Percentiles rank a stretch among this genome's conserved stretches.
These are phyloP conservation scores for Anaspis maculata DNA, from an alignment of 2,888 invertebrate genomes.

Conservation along the genomic window DNA sequence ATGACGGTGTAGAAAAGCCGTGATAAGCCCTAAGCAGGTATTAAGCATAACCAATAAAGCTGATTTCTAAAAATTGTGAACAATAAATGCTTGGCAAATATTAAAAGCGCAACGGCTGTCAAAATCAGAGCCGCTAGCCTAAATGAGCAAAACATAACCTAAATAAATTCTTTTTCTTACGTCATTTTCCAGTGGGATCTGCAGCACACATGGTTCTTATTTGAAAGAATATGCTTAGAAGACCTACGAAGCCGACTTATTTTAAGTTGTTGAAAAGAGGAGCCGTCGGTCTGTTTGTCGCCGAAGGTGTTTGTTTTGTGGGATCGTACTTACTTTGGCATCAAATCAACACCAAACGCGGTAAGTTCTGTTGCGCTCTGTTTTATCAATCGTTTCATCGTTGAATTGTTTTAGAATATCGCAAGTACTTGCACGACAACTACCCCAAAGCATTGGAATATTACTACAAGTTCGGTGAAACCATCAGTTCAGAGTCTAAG, in stretches of 20 bases:
- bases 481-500: conserved; percentile 44
- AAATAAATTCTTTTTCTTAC: too few relatives aligned
- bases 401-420: conserved; percentile 52
- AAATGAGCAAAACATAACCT: too few relatives aligned
- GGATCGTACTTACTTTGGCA: conserved; percentile 58
- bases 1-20: too few relatives aligned
- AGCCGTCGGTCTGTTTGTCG: conserved; percentile 48
- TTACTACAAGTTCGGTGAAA: conserved; percentile 64
- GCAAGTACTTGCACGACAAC: conserved; percentile 58
- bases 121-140: too few relatives aligned
- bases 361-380: conserved; percentile 44
- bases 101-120: too few relatives aligned
- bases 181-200: too few relatives aligned
- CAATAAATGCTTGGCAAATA: too few relatives aligned
- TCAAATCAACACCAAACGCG: conserved; percentile 61
- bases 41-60: too few relatives aligned
- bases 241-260: conserved; percentile 50
- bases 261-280: conserved; percentile 42
- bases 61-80: too few relatives aligned
- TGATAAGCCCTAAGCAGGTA: too few relatives aligned
- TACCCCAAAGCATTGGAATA: conserved; percentile 57
- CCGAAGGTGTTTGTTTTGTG: conserved; percentile 52
- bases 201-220: too few relatives aligned
- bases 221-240: conserved; percentile 69
- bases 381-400: conserved; percentile 2